Conservation (phyloP, 2,113 vertebrate species). For the Tychaedon coryphoeus region DNA sequence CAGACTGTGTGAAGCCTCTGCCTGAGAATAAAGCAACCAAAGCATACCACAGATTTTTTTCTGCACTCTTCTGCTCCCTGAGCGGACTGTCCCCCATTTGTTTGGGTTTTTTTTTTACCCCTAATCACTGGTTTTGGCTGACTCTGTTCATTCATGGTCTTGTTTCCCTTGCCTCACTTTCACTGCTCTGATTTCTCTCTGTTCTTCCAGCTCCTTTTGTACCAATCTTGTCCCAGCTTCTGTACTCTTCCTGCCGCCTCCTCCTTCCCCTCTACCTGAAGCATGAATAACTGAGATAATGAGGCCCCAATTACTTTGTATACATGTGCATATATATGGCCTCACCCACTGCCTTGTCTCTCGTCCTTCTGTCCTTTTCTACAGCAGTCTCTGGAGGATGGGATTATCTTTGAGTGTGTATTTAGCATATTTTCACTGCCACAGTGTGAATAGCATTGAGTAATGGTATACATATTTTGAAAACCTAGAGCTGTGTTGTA, state of each 20-base stretch:
- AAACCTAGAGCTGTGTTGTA: neutral
- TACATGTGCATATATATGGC: neutral
- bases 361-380: neutral
- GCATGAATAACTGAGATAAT: neutral
- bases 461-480: neutral
- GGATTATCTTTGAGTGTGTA: constrained; percentile 10
- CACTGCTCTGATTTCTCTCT: neutral
- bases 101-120: neutral
- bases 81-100: neutral
- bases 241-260: neutral
- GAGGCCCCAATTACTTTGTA: neutral
- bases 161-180: neutral
- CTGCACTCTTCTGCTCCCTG: neutral
- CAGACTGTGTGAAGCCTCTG: neutral
- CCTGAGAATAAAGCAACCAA: neutral
- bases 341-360: neutral
- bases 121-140: neutral
- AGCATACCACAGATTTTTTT: neutral
- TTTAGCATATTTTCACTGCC: neutral
- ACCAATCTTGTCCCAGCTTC: neutral
- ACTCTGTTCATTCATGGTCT: neutral
- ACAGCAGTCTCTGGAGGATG: neutral
- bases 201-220: neutral
- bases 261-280: neutral
- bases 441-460: neutral